These are phyloP conservation scores for Tylochromis polylepis DNA, from an alignment of 2,113 vertebrate species.

Conservation along the genomic window DNA sequence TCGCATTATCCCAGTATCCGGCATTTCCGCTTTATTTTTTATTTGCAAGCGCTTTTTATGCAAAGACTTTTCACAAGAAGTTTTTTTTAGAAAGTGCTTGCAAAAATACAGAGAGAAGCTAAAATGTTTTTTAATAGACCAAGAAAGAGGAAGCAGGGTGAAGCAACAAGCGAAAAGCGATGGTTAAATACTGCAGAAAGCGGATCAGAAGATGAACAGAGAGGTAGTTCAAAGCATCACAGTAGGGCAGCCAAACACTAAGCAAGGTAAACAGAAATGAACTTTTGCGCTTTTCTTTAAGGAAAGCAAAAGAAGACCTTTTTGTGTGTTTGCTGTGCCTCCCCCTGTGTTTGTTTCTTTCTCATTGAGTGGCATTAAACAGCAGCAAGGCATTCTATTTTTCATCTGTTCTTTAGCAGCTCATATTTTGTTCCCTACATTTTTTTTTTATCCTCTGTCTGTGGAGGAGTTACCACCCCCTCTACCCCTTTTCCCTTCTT, in stretches of 20 bases:
- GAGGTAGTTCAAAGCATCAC: not conserved
- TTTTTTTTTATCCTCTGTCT: not conserved
- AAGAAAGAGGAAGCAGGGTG: not conserved
- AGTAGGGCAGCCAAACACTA: not conserved
- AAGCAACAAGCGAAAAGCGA: not conserved
- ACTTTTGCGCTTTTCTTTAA: not conserved
- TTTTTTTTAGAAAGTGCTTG: not conserved
- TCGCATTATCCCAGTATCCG: not conserved
- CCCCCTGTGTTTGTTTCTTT: not conserved
- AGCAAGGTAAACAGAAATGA: not conserved
- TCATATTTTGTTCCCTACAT: not conserved
- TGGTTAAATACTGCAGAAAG: not conserved
- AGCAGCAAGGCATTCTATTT: not conserved
- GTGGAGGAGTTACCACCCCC: conserved; percentile 1
- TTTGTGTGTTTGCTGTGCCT: not conserved
- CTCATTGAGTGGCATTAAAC: not conserved
- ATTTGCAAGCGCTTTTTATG: not conserved
- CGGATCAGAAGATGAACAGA: not conserved
- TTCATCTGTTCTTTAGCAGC: not conserved
- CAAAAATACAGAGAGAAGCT: not conserved
- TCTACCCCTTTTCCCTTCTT: not conserved
- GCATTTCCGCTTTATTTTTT: not conserved
- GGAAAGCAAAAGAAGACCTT: not conserved
- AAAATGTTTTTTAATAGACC: not conserved
- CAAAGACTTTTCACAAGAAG: not conserved